Evolutionary conservation across 1,140 invertebrate genomes (phyloP).

Genomic region (Temnothorax curvispinosus): DNA sequence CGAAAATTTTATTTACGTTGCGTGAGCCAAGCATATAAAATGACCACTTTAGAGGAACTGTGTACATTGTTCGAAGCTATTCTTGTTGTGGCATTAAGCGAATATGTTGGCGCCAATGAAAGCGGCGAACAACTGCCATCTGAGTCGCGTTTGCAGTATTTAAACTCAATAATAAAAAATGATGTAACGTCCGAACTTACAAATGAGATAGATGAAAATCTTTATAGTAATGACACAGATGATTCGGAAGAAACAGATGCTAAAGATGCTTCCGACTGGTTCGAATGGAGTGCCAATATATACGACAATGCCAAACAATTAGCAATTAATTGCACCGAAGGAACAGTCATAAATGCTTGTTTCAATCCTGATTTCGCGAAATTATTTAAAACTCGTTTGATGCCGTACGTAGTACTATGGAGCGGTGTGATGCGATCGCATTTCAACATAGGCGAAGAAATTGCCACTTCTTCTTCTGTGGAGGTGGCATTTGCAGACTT

Average conservation of each 20-base stretch:
- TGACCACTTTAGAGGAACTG: neutral
- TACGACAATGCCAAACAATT: neutral
- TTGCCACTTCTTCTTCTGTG: neutral
- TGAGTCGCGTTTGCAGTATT: neutral
- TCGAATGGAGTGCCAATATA: conserved; percentile 1
- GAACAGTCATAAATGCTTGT: neutral
- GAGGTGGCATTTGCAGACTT: neutral
- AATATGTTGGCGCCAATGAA: neutral
- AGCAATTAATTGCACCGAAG: neutral
- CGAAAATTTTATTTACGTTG: neutral
- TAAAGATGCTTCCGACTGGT: neutral
- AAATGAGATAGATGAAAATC: neutral
- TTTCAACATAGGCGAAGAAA: neutral
- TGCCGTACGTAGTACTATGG: neutral
- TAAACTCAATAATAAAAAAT: neutral
- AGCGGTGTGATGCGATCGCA: neutral
- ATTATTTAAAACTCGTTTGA: neutral
- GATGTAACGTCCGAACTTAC: neutral
- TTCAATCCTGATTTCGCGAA: neutral
- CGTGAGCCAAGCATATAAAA: conserved; percentile 1
- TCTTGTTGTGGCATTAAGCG: neutral
- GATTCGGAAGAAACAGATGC: neutral
- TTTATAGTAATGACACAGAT: neutral
- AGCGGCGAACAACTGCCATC: neutral
- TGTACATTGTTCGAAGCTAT: neutral